Evolutionary conservation across 1,140 invertebrate genomes (phyloP).

Genomic region (Pseudomyrmex cubaensis): DNA sequence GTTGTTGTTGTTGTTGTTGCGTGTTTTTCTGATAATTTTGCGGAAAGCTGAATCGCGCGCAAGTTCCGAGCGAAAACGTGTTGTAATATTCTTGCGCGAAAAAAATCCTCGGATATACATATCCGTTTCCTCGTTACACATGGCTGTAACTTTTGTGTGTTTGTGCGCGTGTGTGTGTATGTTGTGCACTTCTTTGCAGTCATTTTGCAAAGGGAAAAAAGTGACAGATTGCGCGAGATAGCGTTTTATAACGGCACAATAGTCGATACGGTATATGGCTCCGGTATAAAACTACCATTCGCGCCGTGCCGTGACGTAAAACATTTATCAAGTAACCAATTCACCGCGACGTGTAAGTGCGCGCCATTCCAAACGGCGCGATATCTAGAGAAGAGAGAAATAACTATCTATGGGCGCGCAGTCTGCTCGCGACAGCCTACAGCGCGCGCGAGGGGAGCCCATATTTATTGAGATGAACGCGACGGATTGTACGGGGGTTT

Average conservation of each 20-base stretch:
- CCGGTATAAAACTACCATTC: slow-evolving; percentile 53
- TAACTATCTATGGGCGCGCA: slow-evolving; percentile 58
- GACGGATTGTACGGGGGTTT: slow-evolving; percentile 47
- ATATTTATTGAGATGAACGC: slow-evolving; percentile 61
- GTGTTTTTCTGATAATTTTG: neutral
- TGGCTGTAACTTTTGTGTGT: neutral
- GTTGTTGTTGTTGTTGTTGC: no score
- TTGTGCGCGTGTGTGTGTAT: no score
- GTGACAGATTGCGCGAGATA: slow-evolving; percentile 38
- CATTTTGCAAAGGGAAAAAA: neutral
- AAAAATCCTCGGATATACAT: neutral
- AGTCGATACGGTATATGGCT: slow-evolving; percentile 26
- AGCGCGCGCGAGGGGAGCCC: neutral
- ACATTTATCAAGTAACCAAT: slow-evolving; percentile 59
- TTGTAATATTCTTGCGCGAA: no score
- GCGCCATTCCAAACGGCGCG: slow-evolving; percentile 23
- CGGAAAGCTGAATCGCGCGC: neutral
- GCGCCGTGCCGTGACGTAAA: slow-evolving; percentile 29
- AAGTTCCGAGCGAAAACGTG: neutral
- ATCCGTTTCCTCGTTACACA: no score
- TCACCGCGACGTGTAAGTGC: slow-evolving; percentile 49
- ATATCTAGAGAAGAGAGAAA: slow-evolving; percentile 55
- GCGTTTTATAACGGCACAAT: slow-evolving; percentile 45
- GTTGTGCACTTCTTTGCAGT: no score
- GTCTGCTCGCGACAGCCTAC: slow-evolving; percentile 57